Base-by-base conservation (phyloP, 1,140 invertebrate species). In the Drosophila mojavensis region DNA sequence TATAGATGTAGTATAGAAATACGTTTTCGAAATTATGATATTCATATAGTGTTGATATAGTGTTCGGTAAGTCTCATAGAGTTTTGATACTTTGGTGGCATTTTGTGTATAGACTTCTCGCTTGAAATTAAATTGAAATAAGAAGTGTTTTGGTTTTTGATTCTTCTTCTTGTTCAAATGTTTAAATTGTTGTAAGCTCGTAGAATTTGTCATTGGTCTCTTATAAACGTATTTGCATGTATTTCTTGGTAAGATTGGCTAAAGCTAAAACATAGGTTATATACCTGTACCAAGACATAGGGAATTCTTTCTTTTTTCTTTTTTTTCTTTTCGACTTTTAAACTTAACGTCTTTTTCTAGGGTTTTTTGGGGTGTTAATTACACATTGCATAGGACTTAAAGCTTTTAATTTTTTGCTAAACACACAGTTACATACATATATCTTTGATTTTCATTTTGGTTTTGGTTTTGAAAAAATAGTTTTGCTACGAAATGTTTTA, bases 151-250 rank as follows among this genome's bases (percentile, higher is more conserved):
- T 0, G 1, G 11, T 4, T 39, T 66, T 67, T 58, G 33, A 26
- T 24, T 45, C 50, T 70, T 48, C 11, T 4, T 39, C 36, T 39
- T 39, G 36, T 39, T 39, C 36, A 39, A 39, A 39, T 39, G 36
- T 36, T 9, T 0, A 36, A 36, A 36, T 36, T 30, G 36, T 39
- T 75, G 61, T 89, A 89, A 89, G 84, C 84, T 89, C 84, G 84
- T 81, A 79, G 75, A 85, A 75, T 77, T 89, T 80, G 56, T 74
- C 36, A 69, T 89, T 89, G 85, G 85, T 89, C 85, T 89, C 74
- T 70, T 80, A 62, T 71, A 67, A 66, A 66, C 69, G 75, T 79
- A 54, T 79, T 71, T 69, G 59, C 60, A 43, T 62, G 15, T 51
- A 66, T 60, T 1, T 51, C 50, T 58, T 59, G 58, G 56, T 65